Evolutionary conservation across 2,113 vertebrate species (phyloP).

Genomic region (Apteryx mantelli): DNA sequence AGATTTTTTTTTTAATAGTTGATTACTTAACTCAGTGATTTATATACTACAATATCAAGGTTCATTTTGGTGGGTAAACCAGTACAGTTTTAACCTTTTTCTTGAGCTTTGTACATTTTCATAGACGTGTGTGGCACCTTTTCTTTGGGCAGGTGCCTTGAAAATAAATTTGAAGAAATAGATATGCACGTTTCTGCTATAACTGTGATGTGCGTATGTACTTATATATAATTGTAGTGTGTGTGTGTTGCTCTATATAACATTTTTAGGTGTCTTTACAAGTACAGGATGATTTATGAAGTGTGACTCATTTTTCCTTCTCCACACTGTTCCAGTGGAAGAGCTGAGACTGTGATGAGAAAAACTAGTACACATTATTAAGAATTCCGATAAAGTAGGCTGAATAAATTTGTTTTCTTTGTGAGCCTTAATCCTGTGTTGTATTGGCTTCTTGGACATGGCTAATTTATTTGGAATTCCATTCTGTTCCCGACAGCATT

Average conservation of each 20-base stretch:
- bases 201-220: background rate
- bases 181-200: background rate
- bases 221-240: background rate
- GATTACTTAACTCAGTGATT: background rate
- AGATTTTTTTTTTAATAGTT: background rate
- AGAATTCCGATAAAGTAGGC: constrained; percentile 79
- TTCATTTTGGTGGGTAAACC: background rate
- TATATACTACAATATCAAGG: background rate
- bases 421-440: constrained; percentile 78
- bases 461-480: constrained; percentile 82
- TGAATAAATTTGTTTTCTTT: constrained; percentile 78
- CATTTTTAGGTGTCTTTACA: constrained; percentile 24
- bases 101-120: background rate
- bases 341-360: constrained; percentile 65
- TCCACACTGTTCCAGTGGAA: constrained; percentile 41
- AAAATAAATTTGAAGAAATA: background rate
- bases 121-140: background rate
- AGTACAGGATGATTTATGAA: constrained; percentile 57
- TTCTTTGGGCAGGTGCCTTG: background rate
- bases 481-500: constrained; percentile 77
- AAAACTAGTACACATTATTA: constrained; percentile 57
- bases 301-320: constrained; percentile 68
- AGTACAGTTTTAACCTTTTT: background rate
- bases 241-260: background rate
- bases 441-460: constrained; percentile 78